Conservation (phyloP, 1,140 invertebrate genomes). For the Macrocentrus cingulum region DNA sequence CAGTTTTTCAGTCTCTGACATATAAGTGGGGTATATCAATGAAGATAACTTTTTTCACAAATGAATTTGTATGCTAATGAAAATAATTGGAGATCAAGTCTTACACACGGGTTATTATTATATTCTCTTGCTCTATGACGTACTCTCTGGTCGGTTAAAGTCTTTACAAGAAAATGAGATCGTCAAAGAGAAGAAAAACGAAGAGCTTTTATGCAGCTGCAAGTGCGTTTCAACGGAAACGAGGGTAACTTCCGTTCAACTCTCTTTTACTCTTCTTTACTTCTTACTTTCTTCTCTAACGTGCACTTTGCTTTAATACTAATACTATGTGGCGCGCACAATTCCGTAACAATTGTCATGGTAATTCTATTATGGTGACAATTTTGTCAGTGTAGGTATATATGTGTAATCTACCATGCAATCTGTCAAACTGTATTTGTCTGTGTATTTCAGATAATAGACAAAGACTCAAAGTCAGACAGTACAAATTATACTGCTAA, state of each 20-base stretch:
- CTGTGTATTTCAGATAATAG: no score
- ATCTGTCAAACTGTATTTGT: no score
- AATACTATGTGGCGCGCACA: constrained; percentile 24
- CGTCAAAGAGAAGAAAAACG: neutral
- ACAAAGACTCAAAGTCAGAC: no score
- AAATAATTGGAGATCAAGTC: neutral
- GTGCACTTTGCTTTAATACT: neutral
- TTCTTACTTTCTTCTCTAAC: neutral
- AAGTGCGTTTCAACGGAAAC: neutral
- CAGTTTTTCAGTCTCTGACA: neutral
- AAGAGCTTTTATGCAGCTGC: neutral
- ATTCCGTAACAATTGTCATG: constrained; percentile 30
- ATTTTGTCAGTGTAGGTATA: no score
- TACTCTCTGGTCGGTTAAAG: neutral
- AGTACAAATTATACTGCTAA: no score
- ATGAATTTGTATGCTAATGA: neutral
- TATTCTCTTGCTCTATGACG: no score
- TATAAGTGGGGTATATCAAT: no score
- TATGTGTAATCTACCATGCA: no score
- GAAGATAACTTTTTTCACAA: neutral
- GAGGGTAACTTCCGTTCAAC: neutral
- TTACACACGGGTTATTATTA: neutral
- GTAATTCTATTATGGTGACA: constrained; percentile 37
- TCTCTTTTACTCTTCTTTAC: neutral
- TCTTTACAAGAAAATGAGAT: neutral